phyloP scores from a whole-genome alignment of 92 coral and sea anemone species.

The Actinostola sp. region DNA sequence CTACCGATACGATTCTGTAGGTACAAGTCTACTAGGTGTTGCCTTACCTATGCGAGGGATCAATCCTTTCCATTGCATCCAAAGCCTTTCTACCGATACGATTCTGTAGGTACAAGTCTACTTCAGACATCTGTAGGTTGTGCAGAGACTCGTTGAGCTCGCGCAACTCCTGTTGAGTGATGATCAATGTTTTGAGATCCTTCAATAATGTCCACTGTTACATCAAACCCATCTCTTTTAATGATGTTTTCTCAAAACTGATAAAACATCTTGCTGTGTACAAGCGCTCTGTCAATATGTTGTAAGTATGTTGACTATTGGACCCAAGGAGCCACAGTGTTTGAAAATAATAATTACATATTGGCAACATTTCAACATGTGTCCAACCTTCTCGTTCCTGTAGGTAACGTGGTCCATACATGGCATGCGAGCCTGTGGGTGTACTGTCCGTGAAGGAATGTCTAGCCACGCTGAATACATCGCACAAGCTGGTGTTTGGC shows the following conservation, averaged over 20 bases:
- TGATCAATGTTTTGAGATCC: no score
- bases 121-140: slow-evolving; percentile 6
- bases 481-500: neutral
- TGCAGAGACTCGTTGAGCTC: slow-evolving; percentile 24
- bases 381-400: slow-evolving; percentile 21
- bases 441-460: neutral
- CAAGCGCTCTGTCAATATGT: no score
- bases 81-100: slow-evolving; percentile 10
- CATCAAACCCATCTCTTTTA: no score
- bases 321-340: no score
- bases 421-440: neutral
- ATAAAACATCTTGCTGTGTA: no score
- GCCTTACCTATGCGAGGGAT: slow-evolving; percentile 26
- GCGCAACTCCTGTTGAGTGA: slow-evolving; percentile 27
- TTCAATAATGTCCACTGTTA: neutral
- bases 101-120: slow-evolving; percentile 20
- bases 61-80: slow-evolving; percentile 13
- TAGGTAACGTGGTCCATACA: slow-evolving; percentile 9
- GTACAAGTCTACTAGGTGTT: neutral
- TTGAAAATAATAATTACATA: neutral
- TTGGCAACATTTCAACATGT: neutral
- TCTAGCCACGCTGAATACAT: slow-evolving; percentile 12
- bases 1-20: neutral
- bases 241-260: no score
- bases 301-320: no score